Evolutionary conservation across 2,113 vertebrate species (phyloP).

Genomic region (Mola mola): DNA sequence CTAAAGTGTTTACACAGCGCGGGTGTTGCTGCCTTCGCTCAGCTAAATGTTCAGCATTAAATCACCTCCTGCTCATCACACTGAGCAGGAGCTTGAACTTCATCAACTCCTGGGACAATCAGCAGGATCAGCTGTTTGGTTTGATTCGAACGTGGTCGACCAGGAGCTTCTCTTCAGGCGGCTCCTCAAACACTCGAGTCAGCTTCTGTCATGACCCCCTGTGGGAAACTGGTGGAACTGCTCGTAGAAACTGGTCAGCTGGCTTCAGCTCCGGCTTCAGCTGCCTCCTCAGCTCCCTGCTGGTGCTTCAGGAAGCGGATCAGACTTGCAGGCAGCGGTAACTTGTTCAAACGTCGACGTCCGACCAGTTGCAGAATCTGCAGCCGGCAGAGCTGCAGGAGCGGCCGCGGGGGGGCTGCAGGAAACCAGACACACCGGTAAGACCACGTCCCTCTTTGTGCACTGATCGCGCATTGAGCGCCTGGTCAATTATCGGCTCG

Average conservation of each 20-base stretch:
- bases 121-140: no score
- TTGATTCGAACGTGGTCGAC: no score
- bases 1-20: no score
- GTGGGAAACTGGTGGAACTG: no score
- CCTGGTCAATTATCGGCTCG: neutral
- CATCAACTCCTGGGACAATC: no score
- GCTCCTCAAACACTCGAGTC: no score
- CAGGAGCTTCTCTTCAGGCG: no score
- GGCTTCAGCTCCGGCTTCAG: neutral
- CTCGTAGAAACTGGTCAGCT: neutral
- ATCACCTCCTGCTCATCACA: neutral
- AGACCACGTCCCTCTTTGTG: neutral
- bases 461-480: no score
- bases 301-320: slow-evolving; percentile 86
- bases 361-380: slow-evolving; percentile 83
- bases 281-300: slow-evolving; percentile 28
- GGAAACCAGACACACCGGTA: neutral
- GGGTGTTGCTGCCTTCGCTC: no score
- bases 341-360: slow-evolving; percentile 73
- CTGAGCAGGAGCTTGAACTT: no score
- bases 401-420: slow-evolving; percentile 86
- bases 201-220: no score
- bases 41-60: no score
- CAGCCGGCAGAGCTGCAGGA: slow-evolving; percentile 91
- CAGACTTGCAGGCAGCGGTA: slow-evolving; percentile 87